Percentiles rank a stretch among this genome's conserved stretches.
These are phyloP conservation scores for Chorisops tibialis DNA, from an alignment of 2,888 invertebrate species.

Conservation along the genomic window DNA sequence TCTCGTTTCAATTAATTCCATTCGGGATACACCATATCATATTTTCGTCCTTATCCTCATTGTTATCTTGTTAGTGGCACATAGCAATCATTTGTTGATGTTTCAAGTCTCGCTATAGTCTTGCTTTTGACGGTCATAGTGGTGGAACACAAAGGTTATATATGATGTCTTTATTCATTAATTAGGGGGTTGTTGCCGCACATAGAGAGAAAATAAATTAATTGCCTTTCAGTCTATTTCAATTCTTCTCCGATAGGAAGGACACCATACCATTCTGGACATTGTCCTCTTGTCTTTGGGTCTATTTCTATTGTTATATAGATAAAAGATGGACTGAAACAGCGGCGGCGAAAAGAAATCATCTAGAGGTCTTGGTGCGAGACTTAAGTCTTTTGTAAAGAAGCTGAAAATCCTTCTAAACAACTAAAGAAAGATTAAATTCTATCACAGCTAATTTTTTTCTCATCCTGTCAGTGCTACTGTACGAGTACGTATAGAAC, in stretches of 20 bases:
- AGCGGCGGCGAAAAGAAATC: no score
- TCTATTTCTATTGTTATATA: no score
- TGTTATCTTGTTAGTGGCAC: slow-evolving; percentile 1
- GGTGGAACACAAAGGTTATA: neutral
- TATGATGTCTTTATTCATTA: slow-evolving; percentile 11
- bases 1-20: slow-evolving; percentile 22
- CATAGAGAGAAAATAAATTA: slow-evolving; percentile 16
- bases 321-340: no score
- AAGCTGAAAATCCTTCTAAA: no score
- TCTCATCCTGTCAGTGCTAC: no score
- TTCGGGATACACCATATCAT: slow-evolving; percentile 6
- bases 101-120: neutral
- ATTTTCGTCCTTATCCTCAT: slow-evolving; percentile 7
- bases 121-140: neutral
- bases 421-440: no score
- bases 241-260: neutral
- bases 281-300: no score
- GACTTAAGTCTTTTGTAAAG: no score
- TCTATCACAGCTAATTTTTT: no score
- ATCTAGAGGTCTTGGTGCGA: no score
- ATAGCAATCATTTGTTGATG: slow-evolving; percentile 16
- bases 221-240: slow-evolving; percentile 22
- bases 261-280: no score
- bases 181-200: slow-evolving; percentile 19
- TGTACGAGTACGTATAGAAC: no score